Conservation (phyloP, 2,113 vertebrate species). For the Spea bombifrons region DNA sequence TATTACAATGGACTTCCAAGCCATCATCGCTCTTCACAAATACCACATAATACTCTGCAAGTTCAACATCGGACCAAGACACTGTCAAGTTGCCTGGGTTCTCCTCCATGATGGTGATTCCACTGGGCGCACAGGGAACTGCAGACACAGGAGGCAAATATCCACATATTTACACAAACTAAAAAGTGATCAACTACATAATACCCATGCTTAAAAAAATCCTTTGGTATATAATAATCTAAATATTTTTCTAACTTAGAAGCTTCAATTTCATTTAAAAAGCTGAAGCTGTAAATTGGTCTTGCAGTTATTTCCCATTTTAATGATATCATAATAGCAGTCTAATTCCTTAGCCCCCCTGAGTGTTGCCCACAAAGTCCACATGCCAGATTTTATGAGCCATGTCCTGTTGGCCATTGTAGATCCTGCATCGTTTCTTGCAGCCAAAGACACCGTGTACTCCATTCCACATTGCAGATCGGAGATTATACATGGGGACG, state of each 20-base stretch:
- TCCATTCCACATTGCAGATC: conserved; percentile 76
- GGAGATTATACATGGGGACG: conserved; percentile 65
- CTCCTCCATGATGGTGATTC: conserved; percentile 69
- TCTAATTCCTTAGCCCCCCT: too few species aligned
- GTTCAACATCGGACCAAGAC: conserved; percentile 66
- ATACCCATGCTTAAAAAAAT: too few species aligned
- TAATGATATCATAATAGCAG: too few species aligned
- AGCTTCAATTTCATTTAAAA: too few species aligned
- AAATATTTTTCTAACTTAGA: too few species aligned
- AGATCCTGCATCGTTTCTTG: conserved; percentile 76
- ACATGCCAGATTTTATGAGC: conserved; percentile 75
- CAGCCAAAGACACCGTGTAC: conserved; percentile 68
- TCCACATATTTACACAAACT: too few species aligned
- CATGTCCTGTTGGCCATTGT: conserved; percentile 68
- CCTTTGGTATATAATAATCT: background rate
- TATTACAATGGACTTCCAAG: conserved; percentile 80
- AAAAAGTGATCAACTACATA: background rate
- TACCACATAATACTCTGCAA: conserved; percentile 77
- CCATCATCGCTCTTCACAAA: conserved; percentile 89
- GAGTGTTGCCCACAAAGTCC: too few species aligned
- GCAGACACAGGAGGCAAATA: conserved; percentile 15
- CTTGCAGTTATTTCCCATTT: too few species aligned
- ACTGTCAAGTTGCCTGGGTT: conserved; percentile 71
- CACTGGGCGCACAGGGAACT: conserved; percentile 82
- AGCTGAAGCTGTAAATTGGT: too few species aligned